These are phyloP conservation scores for Falco concolor DNA, from an alignment of 2,797 vertebrate species.

Conservation along the genomic window DNA sequence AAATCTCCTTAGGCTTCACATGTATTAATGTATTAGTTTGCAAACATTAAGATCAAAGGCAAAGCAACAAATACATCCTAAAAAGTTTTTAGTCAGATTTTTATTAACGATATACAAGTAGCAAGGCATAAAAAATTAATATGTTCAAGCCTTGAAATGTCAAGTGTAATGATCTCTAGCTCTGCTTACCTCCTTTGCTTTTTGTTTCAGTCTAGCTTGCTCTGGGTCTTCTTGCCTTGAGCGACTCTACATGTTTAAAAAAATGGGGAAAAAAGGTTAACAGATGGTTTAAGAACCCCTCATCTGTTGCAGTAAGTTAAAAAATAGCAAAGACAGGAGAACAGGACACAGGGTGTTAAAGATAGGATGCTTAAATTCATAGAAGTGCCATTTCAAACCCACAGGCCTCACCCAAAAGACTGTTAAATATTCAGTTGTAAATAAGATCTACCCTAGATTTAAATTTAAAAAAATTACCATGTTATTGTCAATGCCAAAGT, in stretches of 20 bases:
- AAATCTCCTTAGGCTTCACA: conserved; percentile 80
- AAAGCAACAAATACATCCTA: conserved; percentile 85
- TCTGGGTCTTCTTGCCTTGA: conserved; percentile 93
- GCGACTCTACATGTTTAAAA: conserved; percentile 82
- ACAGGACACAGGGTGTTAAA: conserved; percentile 84
- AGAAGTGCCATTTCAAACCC: conserved; percentile 76
- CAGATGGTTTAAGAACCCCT: conserved; percentile 88
- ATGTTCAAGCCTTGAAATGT: conserved; percentile 90
- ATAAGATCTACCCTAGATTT: conserved; percentile 65
- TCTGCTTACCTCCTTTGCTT: conserved; percentile 91
- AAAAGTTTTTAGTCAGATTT: conserved; percentile 94
- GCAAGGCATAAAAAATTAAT: conserved; percentile 95
- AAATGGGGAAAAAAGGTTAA: conserved; percentile 81
- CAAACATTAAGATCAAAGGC: conserved; percentile 88
- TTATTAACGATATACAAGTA: conserved; percentile 98
- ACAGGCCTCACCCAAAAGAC: conserved; percentile 78
- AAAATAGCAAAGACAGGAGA: conserved; percentile 83
- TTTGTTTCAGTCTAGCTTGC: conserved; percentile 90
- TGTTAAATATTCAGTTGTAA: conserved; percentile 82
- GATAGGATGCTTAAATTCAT: conserved; percentile 79
- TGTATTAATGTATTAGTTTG: conserved; percentile 85
- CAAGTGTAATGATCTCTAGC: conserved; percentile 91
- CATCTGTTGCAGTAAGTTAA: conserved; percentile 84
- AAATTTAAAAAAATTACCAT: background rate
- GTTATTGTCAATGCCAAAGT: conserved; percentile 14